These are phyloP conservation scores for Delphinus delphis DNA, from an alignment of 2,113 vertebrate species.

Conservation along the genomic window DNA sequence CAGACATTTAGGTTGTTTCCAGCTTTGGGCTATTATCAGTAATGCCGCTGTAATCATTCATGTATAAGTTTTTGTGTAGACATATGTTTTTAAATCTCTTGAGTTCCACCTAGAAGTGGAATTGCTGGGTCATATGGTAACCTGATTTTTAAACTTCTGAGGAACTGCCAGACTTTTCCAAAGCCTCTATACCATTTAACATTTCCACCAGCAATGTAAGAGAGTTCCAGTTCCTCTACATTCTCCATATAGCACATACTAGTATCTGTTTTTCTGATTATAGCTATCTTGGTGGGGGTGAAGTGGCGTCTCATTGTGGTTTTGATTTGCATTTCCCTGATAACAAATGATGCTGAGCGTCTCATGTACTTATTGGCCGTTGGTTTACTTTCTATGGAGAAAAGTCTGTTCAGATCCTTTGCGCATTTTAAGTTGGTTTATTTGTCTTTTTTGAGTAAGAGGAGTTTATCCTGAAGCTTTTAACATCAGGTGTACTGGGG, in stretches of 20 bases:
- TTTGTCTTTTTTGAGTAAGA: not conserved
- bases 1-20: not conserved
- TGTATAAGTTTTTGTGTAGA: not conserved
- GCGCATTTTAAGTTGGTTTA: not conserved
- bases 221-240: not conserved
- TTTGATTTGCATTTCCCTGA: not conserved
- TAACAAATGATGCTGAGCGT: not conserved
- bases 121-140: not conserved
- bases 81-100: not conserved
- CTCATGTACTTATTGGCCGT: not conserved
- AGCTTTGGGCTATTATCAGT: not conserved
- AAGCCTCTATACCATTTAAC: not conserved
- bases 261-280: not conserved
- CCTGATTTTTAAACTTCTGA: not conserved
- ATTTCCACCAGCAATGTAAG: not conserved
- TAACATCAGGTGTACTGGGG: not conserved
- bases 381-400: not conserved
- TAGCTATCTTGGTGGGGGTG: not conserved
- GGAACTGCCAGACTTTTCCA: not conserved
- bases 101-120: not conserved
- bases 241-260: not conserved
- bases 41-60: not conserved
- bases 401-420: not conserved
- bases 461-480: not conserved
- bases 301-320: not conserved